Evolutionary conservation across 2,113 vertebrate genomes (phyloP).

Genomic region (Anser brachyrhynchus): DNA sequence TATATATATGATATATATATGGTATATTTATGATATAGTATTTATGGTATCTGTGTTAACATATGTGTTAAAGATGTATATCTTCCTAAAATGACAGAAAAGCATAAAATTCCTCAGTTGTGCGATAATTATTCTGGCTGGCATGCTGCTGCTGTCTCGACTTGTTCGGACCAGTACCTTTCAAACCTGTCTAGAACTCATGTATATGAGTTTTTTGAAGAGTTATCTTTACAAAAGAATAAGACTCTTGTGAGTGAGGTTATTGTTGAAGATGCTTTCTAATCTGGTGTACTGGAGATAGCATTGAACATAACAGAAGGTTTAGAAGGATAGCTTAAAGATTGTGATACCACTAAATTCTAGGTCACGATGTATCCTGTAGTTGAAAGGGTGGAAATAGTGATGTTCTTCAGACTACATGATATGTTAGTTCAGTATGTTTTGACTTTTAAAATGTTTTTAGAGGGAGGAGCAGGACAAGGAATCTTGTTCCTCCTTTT

Average conservation of each 20-base stretch:
- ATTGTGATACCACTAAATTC: neutral
- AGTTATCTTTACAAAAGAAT: neutral
- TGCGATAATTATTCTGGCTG: neutral
- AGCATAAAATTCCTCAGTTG: neutral
- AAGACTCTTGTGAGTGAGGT: neutral
- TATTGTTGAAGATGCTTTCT: neutral
- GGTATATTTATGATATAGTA: neutral
- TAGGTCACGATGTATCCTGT: neutral
- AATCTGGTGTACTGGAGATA: neutral
- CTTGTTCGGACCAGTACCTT: neutral
- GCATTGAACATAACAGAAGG: no score
- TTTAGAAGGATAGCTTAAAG: neutral
- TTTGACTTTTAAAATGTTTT: neutral
- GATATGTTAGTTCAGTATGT: neutral
- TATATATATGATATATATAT: no score
- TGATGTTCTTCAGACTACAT: neutral
- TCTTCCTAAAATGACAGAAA: neutral
- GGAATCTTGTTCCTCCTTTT: neutral
- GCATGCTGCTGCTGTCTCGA: neutral
- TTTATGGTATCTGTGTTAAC: neutral
- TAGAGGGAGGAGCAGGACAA: neutral
- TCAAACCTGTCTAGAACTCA: neutral
- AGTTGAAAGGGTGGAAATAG: neutral
- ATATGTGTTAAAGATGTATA: neutral
- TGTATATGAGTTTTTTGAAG: neutral